Evolutionary conservation across 2,113 vertebrate species (phyloP).

Genomic region (Menidia beryllina): DNA sequence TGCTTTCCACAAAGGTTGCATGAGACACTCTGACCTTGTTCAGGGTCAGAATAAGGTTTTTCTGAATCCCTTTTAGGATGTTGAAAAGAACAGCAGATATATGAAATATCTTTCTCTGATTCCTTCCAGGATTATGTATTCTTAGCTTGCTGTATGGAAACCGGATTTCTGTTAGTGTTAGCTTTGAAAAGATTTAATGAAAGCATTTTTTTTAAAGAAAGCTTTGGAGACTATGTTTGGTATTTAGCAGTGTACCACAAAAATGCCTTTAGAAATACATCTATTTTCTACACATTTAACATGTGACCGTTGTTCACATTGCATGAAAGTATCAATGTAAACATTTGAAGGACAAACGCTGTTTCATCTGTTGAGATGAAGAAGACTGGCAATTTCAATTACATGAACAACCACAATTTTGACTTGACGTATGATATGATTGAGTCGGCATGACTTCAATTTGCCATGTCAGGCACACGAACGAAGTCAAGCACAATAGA

Average conservation of each 20-base stretch:
- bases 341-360: slow-evolving; percentile 58
- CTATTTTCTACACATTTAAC: slow-evolving; percentile 9
- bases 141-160: slow-evolving; percentile 14
- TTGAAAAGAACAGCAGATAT: slow-evolving; percentile 17
- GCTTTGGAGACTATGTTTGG: slow-evolving; percentile 5
- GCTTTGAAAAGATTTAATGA: neutral
- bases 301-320: neutral
- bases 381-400: slow-evolving; percentile 53
- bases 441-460: slow-evolving; percentile 51
- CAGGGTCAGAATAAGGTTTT: slow-evolving; percentile 19
- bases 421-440: slow-evolving; percentile 54
- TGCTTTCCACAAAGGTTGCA: slow-evolving; percentile 62
- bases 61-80: slow-evolving; percentile 37
- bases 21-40: slow-evolving; percentile 64
- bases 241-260: neutral
- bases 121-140: slow-evolving; percentile 28
- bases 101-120: slow-evolving; percentile 28
- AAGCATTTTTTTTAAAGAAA: neutral
- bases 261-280: neutral
- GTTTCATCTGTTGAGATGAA: slow-evolving; percentile 47
- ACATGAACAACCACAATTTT: slow-evolving; percentile 40
- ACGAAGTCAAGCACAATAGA: slow-evolving; percentile 32
- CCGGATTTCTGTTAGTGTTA: neutral
- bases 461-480: slow-evolving; percentile 40
- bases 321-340: slow-evolving; percentile 52